Evolutionary conservation across 2,888 invertebrate genomes (phyloP).

Genomic region (Heteromurus nitidus): DNA sequence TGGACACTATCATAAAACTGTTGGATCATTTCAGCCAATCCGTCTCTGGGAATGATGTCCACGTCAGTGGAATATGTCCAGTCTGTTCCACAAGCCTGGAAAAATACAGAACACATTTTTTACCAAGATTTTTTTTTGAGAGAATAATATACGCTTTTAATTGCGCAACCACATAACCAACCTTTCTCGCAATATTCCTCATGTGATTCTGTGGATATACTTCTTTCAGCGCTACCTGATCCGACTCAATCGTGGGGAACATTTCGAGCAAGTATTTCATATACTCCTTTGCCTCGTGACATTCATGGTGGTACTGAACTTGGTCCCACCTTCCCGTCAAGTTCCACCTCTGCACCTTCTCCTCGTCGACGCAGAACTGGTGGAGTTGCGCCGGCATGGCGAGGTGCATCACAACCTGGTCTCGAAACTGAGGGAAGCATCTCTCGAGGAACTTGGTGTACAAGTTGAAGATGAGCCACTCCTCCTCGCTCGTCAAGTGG

Average conservation of each 20-base stretch:
- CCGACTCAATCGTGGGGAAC: constrained; percentile 29
- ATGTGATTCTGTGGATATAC: constrained; percentile 92
- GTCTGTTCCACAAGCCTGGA: constrained; percentile 75
- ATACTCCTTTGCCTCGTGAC: constrained; percentile 33
- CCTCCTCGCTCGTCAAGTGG: constrained; percentile 79
- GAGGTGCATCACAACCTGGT: constrained; percentile 83
- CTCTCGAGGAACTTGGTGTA: constrained; percentile 49
- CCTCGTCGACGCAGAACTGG: constrained; percentile 74
- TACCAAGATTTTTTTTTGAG: too few relatives aligned
- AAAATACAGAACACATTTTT: neutral
- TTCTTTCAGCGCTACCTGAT: constrained; percentile 36
- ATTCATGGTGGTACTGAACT: constrained; percentile 24
- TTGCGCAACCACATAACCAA: constrained; percentile 77
- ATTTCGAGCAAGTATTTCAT: constrained; percentile 25
- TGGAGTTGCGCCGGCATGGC: constrained; percentile 79
- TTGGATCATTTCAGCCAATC: constrained; percentile 62
- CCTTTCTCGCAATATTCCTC: constrained; percentile 89
- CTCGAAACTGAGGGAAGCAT: constrained; percentile 56
- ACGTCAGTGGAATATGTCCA: constrained; percentile 90
- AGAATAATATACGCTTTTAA: too few relatives aligned
- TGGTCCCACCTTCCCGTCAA: constrained; percentile 20
- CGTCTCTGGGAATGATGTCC: constrained; percentile 85
- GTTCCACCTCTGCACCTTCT: constrained; percentile 34
- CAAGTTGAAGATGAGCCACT: constrained; percentile 57
- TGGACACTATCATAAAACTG: constrained; percentile 47